Percentiles rank a stretch among this genome's conserved stretches.
Conservation (phyloP, 2,797 vertebrate genomes). For the Anabacerthia variegaticeps region DNA sequence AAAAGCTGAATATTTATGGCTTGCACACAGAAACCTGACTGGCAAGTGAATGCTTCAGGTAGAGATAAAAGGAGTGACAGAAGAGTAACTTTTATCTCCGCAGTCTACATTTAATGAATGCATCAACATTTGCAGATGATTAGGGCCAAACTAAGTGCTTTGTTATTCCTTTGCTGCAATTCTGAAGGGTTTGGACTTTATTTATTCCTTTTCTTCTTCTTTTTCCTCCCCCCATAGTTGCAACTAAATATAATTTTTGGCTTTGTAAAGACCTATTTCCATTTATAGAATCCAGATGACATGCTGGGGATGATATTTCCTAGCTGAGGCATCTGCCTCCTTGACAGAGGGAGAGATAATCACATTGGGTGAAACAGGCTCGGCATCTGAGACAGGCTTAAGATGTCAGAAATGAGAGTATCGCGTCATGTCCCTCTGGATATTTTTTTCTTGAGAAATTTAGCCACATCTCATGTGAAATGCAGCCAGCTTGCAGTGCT, state of each 20-base stretch:
- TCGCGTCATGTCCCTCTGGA: neutral
- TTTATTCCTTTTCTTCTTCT: neutral
- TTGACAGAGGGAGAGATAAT: conserved; percentile 1
- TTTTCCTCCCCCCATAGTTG: neutral
- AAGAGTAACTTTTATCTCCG: conserved; percentile 17
- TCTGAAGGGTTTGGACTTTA: neutral
- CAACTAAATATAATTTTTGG: conserved; percentile 20
- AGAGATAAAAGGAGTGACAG: conserved; percentile 31
- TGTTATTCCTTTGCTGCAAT: neutral
- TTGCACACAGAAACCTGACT: conserved; percentile 16
- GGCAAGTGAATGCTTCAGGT: neutral
- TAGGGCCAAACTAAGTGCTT: conserved; percentile 11
- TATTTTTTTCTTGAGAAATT: neutral
- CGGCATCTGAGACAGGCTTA: neutral
- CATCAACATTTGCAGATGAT: neutral
- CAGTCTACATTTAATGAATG: neutral
- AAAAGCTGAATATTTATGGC: conserved; percentile 44
- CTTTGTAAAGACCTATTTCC: conserved; percentile 20
- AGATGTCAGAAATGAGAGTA: conserved; percentile 22
- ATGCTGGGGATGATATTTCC: conserved; percentile 11
- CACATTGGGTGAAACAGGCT: conserved; percentile 23
- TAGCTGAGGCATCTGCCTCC: conserved; percentile 36
- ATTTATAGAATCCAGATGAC: conserved; percentile 51
- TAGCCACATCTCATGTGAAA: neutral
- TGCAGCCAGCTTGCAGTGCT: neutral